Evolutionary conservation across 2,888 invertebrate species (phyloP).

Genomic region (Heteropelma amictum): DNA sequence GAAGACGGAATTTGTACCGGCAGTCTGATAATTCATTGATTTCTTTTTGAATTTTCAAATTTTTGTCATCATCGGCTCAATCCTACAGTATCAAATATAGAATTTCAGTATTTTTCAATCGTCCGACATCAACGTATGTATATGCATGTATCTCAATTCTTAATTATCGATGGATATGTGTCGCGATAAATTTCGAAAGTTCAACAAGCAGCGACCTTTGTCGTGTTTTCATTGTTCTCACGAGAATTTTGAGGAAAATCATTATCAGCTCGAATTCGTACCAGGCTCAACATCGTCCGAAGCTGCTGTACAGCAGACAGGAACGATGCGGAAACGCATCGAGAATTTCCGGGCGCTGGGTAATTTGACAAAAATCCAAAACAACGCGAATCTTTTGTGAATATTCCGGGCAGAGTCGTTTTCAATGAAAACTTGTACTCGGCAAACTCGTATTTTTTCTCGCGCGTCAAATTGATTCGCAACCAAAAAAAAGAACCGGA

Average conservation of each 20-base stretch:
- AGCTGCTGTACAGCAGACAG: no score
- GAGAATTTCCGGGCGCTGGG: no score
- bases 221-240: background rate
- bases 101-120: conserved; percentile 56
- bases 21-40: conserved; percentile 30
- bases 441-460: no score
- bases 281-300: no score
- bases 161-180: conserved; percentile 56
- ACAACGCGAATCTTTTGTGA: no score
- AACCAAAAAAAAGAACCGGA: no score
- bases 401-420: no score
- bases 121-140: conserved; percentile 56
- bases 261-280: background rate
- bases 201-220: conserved; percentile 9
- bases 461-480: no score
- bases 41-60: conserved; percentile 9
- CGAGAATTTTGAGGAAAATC: background rate
- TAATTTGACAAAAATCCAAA: no score
- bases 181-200: conserved; percentile 52
- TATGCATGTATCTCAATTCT: conserved; percentile 26
- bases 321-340: no score
- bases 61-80: conserved; percentile 39
- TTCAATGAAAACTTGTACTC: no score
- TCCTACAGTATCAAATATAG: conserved; percentile 69
- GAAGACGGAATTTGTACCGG: conserved; percentile 45